phyloP scores from a whole-genome alignment of 1,140 invertebrate genomes.

The Magallana gigas region DNA sequence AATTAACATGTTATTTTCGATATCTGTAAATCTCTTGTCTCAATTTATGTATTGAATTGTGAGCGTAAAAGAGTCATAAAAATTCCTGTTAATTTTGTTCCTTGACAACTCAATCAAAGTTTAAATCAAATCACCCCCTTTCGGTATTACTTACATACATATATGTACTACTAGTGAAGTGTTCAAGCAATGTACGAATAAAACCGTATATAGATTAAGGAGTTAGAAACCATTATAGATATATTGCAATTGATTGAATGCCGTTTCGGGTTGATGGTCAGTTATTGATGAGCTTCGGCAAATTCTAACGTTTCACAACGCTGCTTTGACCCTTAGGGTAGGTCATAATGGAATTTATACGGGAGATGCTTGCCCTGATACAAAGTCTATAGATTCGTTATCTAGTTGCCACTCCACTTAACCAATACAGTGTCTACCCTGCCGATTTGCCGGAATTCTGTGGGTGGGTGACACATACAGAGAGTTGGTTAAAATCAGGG shows the following conservation, averaged over 20 bases:
- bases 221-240: too few species aligned
- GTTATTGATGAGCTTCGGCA: slow-evolving; percentile 25
- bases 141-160: too few species aligned
- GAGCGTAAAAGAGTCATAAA: too few species aligned
- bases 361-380: not conserved
- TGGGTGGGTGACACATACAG: not conserved
- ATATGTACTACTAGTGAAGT: too few species aligned
- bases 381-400: not conserved
- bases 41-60: too few species aligned
- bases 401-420: not conserved
- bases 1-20: too few species aligned
- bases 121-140: too few species aligned
- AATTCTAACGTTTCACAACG: slow-evolving; percentile 19
- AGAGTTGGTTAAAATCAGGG: not conserved
- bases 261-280: not conserved
- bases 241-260: not conserved
- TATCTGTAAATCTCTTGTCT: too few species aligned
- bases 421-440: not conserved
- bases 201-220: too few species aligned
- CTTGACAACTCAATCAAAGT: too few species aligned
- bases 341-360: slow-evolving; percentile 31
- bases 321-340: not conserved
- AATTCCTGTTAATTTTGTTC: too few species aligned
- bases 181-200: too few species aligned
- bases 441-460: not conserved